Evolutionary conservation across 2,113 vertebrate genomes (phyloP).

Genomic region (Nothocercus julius): DNA sequence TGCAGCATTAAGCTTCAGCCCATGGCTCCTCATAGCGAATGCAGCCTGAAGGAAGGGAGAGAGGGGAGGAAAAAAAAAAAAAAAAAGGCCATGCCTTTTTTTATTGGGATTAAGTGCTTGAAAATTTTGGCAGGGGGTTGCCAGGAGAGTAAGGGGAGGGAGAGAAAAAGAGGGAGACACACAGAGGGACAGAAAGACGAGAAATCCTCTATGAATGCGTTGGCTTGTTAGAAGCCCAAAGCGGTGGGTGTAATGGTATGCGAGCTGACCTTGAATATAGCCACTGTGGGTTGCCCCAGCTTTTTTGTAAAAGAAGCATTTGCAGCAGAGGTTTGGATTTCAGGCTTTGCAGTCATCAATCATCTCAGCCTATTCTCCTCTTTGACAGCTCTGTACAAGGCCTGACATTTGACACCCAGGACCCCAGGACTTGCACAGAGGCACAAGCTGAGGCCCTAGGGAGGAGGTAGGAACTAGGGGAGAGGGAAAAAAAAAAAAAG

Average conservation of each 20-base stretch:
- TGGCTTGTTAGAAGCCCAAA: conserved; percentile 80
- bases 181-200: conserved; percentile 39
- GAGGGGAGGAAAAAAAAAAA: conserved; percentile 54
- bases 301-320: conserved; percentile 94
- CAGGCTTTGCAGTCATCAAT: conserved; percentile 99
- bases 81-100: conserved; percentile 65
- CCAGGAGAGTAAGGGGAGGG: conserved; percentile 67
- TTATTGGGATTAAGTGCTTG: conserved; percentile 80
- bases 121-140: conserved; percentile 77
- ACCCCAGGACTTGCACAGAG: conserved; percentile 87
- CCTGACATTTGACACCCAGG: conserved; percentile 99
- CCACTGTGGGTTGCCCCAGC: conserved; percentile 88
- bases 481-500: conserved; percentile 67
- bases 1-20: conserved; percentile 84
- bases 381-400: conserved; percentile 99
- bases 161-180: conserved; percentile 25
- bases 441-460: conserved; percentile 87
- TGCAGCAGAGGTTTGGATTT: conserved; percentile 98
- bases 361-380: conserved; percentile 97
- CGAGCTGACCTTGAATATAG: conserved; percentile 89
- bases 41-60: conserved; percentile 77
- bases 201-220: conserved; percentile 75
- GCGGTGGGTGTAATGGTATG: conserved; percentile 88
- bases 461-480: conserved; percentile 64
- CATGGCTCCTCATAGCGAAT: conserved; percentile 77